Conservation (phyloP, 1,140 invertebrate species). For the Probaryconus sp. region DNA sequence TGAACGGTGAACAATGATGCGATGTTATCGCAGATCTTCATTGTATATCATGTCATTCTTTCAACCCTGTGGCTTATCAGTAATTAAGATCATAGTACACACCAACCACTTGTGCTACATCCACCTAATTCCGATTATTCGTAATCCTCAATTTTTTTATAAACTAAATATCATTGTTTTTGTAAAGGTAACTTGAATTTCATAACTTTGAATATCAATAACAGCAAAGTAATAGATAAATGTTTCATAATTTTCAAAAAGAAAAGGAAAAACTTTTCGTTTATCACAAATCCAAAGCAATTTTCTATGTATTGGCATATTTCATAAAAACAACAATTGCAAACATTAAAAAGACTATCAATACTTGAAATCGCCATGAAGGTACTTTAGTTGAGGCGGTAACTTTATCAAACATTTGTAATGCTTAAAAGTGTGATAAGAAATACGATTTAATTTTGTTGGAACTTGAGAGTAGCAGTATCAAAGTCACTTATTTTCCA, state of each 20-base stretch:
- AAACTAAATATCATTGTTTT: conserved; percentile 13
- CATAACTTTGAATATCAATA: too few relatives aligned
- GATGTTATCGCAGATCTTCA: conserved; percentile 38
- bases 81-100: conserved; percentile 67
- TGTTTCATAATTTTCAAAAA: too few relatives aligned
- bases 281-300: too few relatives aligned
- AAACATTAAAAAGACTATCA: too few relatives aligned
- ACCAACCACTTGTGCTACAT: conserved; percentile 20
- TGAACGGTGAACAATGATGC: conserved; percentile 40
- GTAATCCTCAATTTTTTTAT: conserved; percentile 57
- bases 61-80: conserved; percentile 61
- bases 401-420: conserved; percentile 10
- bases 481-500: conserved; percentile 45
- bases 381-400: too few relatives aligned
- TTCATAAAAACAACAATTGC: too few relatives aligned
- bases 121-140: conserved; percentile 55
- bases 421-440: neutral
- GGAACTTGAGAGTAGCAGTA: conserved; percentile 7
- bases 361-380: too few relatives aligned
- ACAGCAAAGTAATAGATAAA: too few relatives aligned
- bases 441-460: conserved; percentile 42
- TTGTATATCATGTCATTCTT: conserved; percentile 51
- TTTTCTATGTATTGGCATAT: too few relatives aligned
- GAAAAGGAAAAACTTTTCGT: too few relatives aligned
- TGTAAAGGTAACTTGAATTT: too few relatives aligned